phyloP scores from a whole-genome alignment of 30 jellyfish, hydroid and myxozoan genomes.

The Aurelia coerulea region DNA sequence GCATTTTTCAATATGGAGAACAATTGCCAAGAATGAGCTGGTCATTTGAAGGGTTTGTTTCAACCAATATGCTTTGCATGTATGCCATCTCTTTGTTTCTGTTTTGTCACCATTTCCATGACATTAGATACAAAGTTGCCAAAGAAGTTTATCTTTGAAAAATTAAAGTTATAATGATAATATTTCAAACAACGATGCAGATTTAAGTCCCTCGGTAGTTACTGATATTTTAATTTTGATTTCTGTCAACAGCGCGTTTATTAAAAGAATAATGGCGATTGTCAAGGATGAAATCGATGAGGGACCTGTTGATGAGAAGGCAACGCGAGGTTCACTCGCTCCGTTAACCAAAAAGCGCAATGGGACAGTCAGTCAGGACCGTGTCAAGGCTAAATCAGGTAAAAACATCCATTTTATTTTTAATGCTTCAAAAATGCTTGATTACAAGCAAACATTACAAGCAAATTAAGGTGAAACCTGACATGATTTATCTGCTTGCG shows the following conservation, averaged over 20 bases:
- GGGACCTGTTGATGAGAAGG: not conserved
- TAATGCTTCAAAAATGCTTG: not conserved
- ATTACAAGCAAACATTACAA: not conserved
- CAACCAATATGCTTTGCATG: no score
- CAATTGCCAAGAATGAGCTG: no score
- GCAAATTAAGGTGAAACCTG: no score
- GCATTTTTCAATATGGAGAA: no score
- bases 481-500: no score
- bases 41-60: no score
- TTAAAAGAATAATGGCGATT: constrained; percentile 44
- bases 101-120: no score
- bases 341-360: constrained; percentile 33
- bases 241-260: constrained; percentile 13
- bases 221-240: not conserved
- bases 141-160: no score
- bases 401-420: not conserved
- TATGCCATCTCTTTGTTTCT: no score
- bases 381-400: constrained; percentile 73
- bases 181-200: not conserved
- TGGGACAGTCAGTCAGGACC: constrained; percentile 77
- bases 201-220: not conserved
- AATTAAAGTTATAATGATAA: not conserved
- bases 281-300: constrained; percentile 38
- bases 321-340: constrained; percentile 67
- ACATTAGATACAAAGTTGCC: no score